A percentile compares a stretch with the other conserved stretches of the same genome.
Conservation (phyloP, 2,797 vertebrate species). For the Cuniculus paca region DNA sequence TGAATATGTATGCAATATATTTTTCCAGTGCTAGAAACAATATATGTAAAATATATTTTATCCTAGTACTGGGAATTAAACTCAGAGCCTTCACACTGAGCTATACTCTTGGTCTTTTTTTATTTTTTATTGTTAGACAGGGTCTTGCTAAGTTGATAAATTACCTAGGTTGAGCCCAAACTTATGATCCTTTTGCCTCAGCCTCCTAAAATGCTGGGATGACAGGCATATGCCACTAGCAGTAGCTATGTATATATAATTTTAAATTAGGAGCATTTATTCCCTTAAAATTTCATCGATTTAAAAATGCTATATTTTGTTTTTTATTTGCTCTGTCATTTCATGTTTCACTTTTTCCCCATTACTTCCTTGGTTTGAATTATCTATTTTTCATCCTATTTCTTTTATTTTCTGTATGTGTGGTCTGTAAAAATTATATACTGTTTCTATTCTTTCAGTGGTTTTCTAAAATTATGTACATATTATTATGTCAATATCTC, state of each 20-base stretch:
- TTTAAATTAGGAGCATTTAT: neutral
- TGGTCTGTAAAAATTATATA: neutral
- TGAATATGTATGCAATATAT: neutral
- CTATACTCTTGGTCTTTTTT: neutral
- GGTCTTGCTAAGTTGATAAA: neutral
- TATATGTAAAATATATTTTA: neutral
- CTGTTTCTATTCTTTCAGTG: neutral
- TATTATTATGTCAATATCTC: neutral
- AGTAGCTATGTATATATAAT: too few species aligned
- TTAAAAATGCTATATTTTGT: constrained; percentile 13
- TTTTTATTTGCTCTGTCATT: neutral
- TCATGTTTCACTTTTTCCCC: neutral
- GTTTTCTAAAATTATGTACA: neutral
- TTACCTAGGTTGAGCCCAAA: neutral
- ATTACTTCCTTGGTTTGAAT: neutral
- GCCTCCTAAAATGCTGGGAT: neutral
- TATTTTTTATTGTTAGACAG: neutral
- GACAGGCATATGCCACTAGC: neutral
- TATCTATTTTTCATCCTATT: neutral
- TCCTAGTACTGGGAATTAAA: neutral
- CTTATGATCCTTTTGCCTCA: neutral
- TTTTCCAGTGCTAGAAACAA: neutral
- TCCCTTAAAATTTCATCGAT: neutral
- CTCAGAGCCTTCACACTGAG: neutral
- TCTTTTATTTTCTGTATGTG: neutral